Conservation (phyloP, 2,888 invertebrate genomes). For the Chrysodeixis includens region DNA sequence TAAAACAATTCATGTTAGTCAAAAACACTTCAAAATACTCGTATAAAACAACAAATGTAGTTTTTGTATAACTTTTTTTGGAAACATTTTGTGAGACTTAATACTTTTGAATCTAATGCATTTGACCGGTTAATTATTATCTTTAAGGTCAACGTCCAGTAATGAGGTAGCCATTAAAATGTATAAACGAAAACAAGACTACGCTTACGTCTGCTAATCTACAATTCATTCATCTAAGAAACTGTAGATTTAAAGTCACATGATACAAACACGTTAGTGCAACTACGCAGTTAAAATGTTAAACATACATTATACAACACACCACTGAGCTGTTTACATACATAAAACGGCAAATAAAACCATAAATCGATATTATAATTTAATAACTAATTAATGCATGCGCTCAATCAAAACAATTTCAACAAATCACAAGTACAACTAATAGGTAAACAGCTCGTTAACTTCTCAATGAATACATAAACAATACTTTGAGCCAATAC, state of each 20-base stretch:
- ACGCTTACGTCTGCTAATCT: neutral
- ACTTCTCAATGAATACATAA: slow-evolving; percentile 55
- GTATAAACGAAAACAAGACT: neutral
- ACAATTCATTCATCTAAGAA: neutral
- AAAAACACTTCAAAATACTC: neutral
- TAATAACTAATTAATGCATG: slow-evolving; percentile 55
- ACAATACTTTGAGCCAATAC: slow-evolving; percentile 87
- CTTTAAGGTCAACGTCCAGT: neutral
- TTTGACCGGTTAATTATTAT: neutral
- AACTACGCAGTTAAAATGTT: slow-evolving; percentile 50
- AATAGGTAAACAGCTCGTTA: slow-evolving; percentile 55
- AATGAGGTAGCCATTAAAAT: neutral
- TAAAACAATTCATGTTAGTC: neutral
- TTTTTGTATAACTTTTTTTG: neutral
- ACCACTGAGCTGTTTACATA: slow-evolving; percentile 55
- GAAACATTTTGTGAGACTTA: neutral
- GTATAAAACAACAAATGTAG: neutral
- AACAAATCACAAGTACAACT: slow-evolving; percentile 40
- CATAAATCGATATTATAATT: slow-evolving; percentile 44
- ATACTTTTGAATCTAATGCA: neutral
- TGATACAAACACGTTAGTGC: neutral
- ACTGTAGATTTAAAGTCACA: slow-evolving; percentile 1
- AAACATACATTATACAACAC: slow-evolving; percentile 40
- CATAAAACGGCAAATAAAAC: slow-evolving; percentile 51
- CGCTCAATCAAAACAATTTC: slow-evolving; percentile 50